phyloP scores from a whole-genome alignment of 2,113 vertebrate genomes.

The Prunella himalayana region DNA sequence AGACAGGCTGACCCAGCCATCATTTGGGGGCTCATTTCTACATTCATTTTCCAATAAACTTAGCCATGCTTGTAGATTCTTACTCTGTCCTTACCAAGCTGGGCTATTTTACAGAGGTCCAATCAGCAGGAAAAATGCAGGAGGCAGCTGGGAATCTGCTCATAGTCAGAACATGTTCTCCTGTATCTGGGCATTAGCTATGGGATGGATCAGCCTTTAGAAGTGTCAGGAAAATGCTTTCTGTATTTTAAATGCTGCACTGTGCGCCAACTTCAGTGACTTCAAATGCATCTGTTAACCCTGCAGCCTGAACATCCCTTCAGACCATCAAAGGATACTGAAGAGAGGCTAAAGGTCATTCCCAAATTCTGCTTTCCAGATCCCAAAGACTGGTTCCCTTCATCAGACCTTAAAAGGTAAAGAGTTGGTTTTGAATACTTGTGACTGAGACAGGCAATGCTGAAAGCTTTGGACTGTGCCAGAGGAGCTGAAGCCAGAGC shows the following conservation, averaged over 20 bases:
- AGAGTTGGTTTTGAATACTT: neutral
- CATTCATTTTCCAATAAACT: neutral
- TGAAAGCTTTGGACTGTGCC: neutral
- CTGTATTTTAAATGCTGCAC: neutral
- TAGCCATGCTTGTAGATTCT: neutral
- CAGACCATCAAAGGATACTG: slow-evolving; percentile 86
- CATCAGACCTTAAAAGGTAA: slow-evolving; percentile 86
- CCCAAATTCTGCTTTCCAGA: slow-evolving; percentile 98
- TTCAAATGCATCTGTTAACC: slow-evolving; percentile 15
- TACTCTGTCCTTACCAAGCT: neutral
- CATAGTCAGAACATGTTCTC: neutral
- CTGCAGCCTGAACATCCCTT: slow-evolving; percentile 88
- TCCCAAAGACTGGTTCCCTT: slow-evolving; percentile 87
- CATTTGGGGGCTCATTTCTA: neutral
- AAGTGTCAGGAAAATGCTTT: neutral
- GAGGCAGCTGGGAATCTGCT: neutral
- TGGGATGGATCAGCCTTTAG: neutral
- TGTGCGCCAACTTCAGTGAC: neutral
- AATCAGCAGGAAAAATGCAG: neutral
- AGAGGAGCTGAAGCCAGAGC: neutral
- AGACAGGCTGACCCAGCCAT: neutral
- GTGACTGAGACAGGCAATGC: neutral
- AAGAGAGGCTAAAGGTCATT: slow-evolving; percentile 93
- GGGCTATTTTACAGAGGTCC: neutral
- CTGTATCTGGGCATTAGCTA: neutral